Evolutionary conservation across 1,140 invertebrate genomes (phyloP), one percentile per base, ranked within the genome.

Genomic region (Caenorhabditis latens): DNA sequence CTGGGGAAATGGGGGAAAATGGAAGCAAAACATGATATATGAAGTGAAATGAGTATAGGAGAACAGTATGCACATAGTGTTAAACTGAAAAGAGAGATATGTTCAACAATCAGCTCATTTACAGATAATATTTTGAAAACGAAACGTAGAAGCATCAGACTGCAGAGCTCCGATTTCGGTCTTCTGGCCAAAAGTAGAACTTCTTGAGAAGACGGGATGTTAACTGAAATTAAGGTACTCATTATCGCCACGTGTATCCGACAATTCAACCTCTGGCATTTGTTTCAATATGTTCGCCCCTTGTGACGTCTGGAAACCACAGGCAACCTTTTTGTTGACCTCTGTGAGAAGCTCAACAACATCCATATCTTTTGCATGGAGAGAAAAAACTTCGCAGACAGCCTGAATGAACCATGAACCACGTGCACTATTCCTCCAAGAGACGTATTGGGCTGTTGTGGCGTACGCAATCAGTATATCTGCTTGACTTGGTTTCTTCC

Each of bases 381-480:
- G 93, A 93, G 95, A 95, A 91, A 96, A 95, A 86, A 95, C 94
- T 90, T 95, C 93, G 92, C 95, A 96, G 58, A 96, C 93, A 84
- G 94, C 94, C 90, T 96, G 95, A 84, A 96, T 95, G 90, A 95
- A 96, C 95, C 95, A 96, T 79, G 95, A 95, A 24, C 96, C 96
- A 50, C 90, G 91, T 9, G 91, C 86, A 0, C 87, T 91, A 92
- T 96, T 95, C 63, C 96, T 94, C 91, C 95, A 94, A 21, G 95
- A 94, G 58, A 94, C 94, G 90, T 94, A 94, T 7, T 95, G 95
- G 16, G 94, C 94, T 4, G 95, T 89, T 8, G 95, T 95, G 32
- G 95, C 95, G 93, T 95, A 94, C 53, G 94, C 94, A 55, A 95
- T 93, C 16, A 95, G 91, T 19, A 61, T 84, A 11, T 84, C 83